Base-by-base conservation (phyloP, 2,797 vertebrate genomes). In the Acridotheres tristis region DNA sequence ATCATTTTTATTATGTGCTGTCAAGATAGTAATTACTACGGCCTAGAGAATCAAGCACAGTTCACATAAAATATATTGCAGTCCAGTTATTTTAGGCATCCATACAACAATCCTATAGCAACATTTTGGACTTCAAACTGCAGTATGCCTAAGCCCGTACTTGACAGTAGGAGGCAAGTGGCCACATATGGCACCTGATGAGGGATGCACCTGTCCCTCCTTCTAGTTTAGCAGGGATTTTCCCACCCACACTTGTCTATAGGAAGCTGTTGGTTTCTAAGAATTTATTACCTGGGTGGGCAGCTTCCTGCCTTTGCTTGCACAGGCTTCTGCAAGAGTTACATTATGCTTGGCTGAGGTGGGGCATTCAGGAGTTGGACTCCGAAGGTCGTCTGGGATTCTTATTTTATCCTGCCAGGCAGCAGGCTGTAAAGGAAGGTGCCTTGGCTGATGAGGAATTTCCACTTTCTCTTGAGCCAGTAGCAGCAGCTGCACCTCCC, bases 271-370 rank as follows among this genome's bases (percentile, higher is more conserved):
- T 65, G 10, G 12, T 23, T 67, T 75, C n/a, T 38, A 58, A 54
- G 34, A 84, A 86, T 89, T 63, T 76, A 42, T 65, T 75, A n/a
- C 45, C 32, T 61, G 29, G 7, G 26, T 50, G 32, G 11, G 45
- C 26, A 58, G 36, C 40, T 85, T 78, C 32, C 72, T 62, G 40
- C 45, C 15, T 72, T 58, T 58, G 27, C 51, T 77, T 78, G 38
- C 67, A 42, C 19, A 13, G 32, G 17, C 20, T 89, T 72, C 67
- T 85, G 23, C 0, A 0, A 76, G 18, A 63, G 34, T 13, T 5
- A 4, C 0, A 4, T 0, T 0, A 38, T 1, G 5, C 16, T 59
- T 20, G 53, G 45, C 43, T 30, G 51, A 50, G 45, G 18, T 16
- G 38, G 15, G 53, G 20, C 8, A 2, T 26, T 63, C 5, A 1